These are phyloP conservation scores for Papilio xuthus DNA, from an alignment of 1,140 invertebrate genomes.

Conservation along the genomic window DNA sequence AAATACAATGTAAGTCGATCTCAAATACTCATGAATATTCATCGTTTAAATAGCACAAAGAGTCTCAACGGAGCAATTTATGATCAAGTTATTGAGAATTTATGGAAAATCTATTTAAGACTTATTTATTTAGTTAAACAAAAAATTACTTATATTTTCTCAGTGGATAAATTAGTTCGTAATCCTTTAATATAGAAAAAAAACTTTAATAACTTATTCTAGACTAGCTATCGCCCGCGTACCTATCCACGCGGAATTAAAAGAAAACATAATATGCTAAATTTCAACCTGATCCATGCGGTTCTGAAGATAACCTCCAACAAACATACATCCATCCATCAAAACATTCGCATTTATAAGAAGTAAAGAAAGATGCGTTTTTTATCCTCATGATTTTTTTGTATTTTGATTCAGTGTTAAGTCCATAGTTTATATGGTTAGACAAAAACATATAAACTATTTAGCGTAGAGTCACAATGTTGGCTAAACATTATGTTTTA, in stretches of 20 bases:
- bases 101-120: slow-evolving; percentile 5
- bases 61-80: not conserved
- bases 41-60: not conserved
- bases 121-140: slow-evolving; percentile 4
- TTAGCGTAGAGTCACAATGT: not conserved
- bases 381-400: not conserved
- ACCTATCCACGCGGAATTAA: too few species aligned
- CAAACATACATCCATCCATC: too few species aligned
- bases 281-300: too few species aligned
- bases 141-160: slow-evolving; percentile 4
- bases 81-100: slow-evolving; percentile 18
- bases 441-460: not conserved
- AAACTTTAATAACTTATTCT: too few species aligned
- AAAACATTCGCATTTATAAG: too few species aligned
- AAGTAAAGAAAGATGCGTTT: too few species aligned
- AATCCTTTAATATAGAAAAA: too few species aligned
- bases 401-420: not conserved
- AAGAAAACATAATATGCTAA: too few species aligned
- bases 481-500: slow-evolving; percentile 19
- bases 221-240: too few species aligned
- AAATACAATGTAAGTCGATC: not conserved
- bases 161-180: not conserved
- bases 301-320: too few species aligned
- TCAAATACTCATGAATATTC: not conserved
- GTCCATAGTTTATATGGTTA: not conserved